Percentiles rank a stretch among this genome's conserved stretches.
These are phyloP conservation scores for Drosophila paulistorum DNA, from an alignment of 1,140 invertebrate genomes.

Conservation along the genomic window DNA sequence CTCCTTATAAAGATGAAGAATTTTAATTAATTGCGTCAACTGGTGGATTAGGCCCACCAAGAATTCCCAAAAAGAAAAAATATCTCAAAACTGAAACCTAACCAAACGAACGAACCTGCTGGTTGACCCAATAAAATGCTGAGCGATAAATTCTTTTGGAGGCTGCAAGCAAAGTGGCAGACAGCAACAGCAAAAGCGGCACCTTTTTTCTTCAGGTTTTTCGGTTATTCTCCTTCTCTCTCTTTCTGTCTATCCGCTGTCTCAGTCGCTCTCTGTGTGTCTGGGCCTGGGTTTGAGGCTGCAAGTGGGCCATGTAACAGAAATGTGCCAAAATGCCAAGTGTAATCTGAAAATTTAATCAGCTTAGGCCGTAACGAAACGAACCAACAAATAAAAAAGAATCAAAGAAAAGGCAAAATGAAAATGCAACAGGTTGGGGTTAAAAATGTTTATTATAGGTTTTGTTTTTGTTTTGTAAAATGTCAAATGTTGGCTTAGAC, in stretches of 20 bases:
- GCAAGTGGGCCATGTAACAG: slow-evolving; percentile 59
- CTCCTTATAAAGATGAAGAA: background rate
- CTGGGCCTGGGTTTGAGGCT: background rate
- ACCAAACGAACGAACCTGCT: slow-evolving; percentile 12
- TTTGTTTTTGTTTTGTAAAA: background rate
- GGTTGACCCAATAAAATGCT: slow-evolving; percentile 23
- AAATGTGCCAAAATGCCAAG: slow-evolving; percentile 28
- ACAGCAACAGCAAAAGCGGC: background rate
- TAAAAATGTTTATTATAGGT: background rate
- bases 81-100: background rate
- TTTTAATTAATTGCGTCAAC: slow-evolving; percentile 21
- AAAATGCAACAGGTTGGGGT: slow-evolving; percentile 14
- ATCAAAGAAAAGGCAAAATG: slow-evolving; percentile 44
- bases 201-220: slow-evolving; percentile 18
- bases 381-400: background rate
- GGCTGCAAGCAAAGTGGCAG: slow-evolving; percentile 1
- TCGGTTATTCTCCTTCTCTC: slow-evolving; percentile 16
- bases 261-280: slow-evolving; percentile 4
- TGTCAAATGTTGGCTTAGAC: slow-evolving; percentile 2
- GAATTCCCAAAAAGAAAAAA: background rate
- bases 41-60: slow-evolving; percentile 15
- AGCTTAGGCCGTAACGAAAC: slow-evolving; percentile 22
- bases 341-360: slow-evolving; percentile 48
- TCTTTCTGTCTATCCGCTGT: slow-evolving; percentile 15
- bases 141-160: slow-evolving; percentile 16